Percentiles rank a stretch among this genome's conserved stretches.
Evolutionary conservation across 2,113 vertebrate genomes (phyloP).

Genomic region (Arvicanthis niloticus): DNA sequence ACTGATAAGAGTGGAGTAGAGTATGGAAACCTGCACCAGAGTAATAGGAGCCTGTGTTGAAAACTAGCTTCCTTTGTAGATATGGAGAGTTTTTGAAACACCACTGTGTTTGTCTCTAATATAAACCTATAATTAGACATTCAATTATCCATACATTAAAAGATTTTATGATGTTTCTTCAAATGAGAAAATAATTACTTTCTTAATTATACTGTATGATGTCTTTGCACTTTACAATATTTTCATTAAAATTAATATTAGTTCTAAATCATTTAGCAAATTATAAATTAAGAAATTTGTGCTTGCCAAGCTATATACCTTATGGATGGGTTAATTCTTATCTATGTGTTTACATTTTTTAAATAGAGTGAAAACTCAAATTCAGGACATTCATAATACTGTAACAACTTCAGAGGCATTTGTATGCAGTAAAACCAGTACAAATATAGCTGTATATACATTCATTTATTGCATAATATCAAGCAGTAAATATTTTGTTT

Average conservation of each 20-base stretch:
- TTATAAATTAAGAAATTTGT: conserved; percentile 49
- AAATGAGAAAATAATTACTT: conserved; percentile 77
- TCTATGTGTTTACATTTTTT: background rate
- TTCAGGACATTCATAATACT: background rate
- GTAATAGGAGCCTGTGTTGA: background rate
- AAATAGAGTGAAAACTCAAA: conserved; percentile 30
- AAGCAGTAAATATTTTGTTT: background rate
- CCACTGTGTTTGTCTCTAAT: background rate
- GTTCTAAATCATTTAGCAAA: conserved; percentile 59
- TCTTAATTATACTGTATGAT: conserved; percentile 63
- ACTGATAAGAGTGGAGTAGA: background rate
- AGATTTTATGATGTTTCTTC: conserved; percentile 61
- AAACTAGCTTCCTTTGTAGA: background rate
- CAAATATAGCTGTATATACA: background rate
- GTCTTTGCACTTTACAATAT: conserved; percentile 55
- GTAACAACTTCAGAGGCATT: background rate
- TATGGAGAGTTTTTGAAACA: background rate
- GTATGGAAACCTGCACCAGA: background rate
- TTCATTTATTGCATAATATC: background rate
- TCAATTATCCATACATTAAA: conserved; percentile 67
- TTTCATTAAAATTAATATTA: conserved; percentile 66
- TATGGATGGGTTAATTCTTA: background rate
- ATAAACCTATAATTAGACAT: conserved; percentile 62
- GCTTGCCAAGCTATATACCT: background rate
- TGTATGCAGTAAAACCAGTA: background rate